Conservation (phyloP, 1,140 invertebrate genomes). For the Monomorium pharaonis region DNA sequence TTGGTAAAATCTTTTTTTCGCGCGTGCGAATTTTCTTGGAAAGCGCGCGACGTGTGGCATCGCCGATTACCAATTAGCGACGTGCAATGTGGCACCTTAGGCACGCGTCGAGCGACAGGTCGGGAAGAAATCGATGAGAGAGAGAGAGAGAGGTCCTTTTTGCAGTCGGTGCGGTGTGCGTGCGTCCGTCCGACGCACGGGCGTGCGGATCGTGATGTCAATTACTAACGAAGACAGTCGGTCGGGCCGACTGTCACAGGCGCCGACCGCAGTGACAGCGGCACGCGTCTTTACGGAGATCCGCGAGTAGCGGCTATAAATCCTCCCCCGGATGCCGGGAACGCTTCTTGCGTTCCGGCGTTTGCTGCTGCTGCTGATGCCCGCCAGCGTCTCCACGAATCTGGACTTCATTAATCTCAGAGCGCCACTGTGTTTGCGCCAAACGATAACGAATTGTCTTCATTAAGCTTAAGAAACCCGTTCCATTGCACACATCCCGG, state of each 20-base stretch:
- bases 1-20: conserved; percentile 2
- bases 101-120: conserved; percentile 17
- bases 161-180: conserved; percentile 29
- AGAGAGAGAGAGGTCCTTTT: conserved; percentile 50
- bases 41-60: conserved; percentile 15
- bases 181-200: background rate
- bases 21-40: conserved; percentile 19
- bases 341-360: conserved; percentile 58
- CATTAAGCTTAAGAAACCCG: background rate
- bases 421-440: background rate
- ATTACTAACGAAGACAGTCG: conserved; percentile 71
- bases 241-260: conserved; percentile 58
- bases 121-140: conserved; percentile 40
- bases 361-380: conserved; percentile 48
- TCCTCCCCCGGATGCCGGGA: conserved; percentile 44
- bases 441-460: background rate
- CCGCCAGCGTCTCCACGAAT: conserved; percentile 11
- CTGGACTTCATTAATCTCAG: conserved; percentile 61
- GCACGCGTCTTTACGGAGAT: conserved; percentile 66
- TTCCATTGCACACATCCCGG: background rate
- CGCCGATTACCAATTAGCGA: conserved; percentile 13
- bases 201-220: conserved; percentile 68
- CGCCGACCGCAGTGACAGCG: conserved; percentile 58
- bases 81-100: conserved; percentile 33
- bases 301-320: conserved; percentile 56